phyloP scores from a whole-genome alignment of 1,140 invertebrate genomes.

The Parasteatoda tepidariorum region DNA sequence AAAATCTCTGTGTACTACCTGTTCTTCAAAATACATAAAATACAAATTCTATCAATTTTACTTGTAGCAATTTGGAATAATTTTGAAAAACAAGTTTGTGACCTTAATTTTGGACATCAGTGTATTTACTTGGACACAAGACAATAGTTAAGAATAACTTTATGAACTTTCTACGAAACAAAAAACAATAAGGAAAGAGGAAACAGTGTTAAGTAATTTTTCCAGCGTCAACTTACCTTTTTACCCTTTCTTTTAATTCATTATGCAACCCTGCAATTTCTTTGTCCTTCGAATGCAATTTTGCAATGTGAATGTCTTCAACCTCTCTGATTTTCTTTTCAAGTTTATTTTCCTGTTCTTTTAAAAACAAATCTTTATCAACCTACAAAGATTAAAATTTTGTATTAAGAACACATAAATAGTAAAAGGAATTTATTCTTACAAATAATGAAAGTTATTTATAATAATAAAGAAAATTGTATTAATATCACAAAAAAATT shows the following conservation, averaged over 20 bases:
- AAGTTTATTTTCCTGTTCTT: conserved; percentile 36
- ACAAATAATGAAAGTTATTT: neutral
- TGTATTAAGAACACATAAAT: too few relatives aligned
- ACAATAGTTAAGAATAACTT: too few relatives aligned
- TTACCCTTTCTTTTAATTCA: conserved; percentile 23
- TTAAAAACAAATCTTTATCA: conserved; percentile 22
- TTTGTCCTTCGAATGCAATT: conserved; percentile 29
- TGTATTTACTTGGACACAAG: too few relatives aligned
- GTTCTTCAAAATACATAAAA: too few relatives aligned
- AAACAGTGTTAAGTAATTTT: too few relatives aligned
- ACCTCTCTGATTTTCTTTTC: conserved; percentile 21
- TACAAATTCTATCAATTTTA: too few relatives aligned
- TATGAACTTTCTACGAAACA: too few relatives aligned
- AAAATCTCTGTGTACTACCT: too few relatives aligned
- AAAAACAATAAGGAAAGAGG: too few relatives aligned
- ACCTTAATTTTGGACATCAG: too few relatives aligned
- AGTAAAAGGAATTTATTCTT: neutral
- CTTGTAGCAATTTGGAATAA: too few relatives aligned
- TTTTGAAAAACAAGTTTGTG: too few relatives aligned
- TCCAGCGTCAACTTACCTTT: conserved; percentile 44
- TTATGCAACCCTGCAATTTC: neutral
- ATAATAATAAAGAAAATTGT: neutral
- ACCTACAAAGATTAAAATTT: conserved; percentile 25
- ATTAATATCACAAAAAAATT: neutral
- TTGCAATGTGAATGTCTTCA: neutral